A percentile compares a stretch with the other conserved stretches of the same genome.
Conservation (phyloP, 2,888 invertebrate species). For the Caenorhabditis angaria region DNA sequence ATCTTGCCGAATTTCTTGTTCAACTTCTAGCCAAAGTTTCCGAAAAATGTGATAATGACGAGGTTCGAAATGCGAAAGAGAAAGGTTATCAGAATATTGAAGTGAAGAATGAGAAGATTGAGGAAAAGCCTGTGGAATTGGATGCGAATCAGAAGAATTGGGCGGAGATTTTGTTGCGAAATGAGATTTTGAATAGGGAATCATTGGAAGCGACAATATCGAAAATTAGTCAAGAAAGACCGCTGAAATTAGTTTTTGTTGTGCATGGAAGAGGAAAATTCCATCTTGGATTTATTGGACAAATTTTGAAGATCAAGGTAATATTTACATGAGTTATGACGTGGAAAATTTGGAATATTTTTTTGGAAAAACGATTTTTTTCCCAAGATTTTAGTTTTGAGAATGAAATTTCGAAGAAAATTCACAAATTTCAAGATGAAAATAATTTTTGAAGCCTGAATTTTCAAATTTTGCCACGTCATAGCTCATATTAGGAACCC, state of each 20-base stretch:
- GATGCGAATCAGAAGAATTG: background rate
- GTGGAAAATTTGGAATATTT: background rate
- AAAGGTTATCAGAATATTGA: slow-evolving; percentile 43
- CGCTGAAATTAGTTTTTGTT: slow-evolving; percentile 45
- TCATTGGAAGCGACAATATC: slow-evolving; percentile 12
- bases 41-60: slow-evolving; percentile 46
- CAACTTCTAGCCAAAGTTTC: slow-evolving; percentile 57
- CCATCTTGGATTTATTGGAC: slow-evolving; percentile 55
- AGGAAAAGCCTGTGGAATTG: background rate
- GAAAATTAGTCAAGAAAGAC: slow-evolving; percentile 12
- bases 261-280: slow-evolving; percentile 55
- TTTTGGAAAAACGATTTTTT: background rate
- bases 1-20: slow-evolving; percentile 58
- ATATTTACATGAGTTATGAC: background rate
- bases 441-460: no score
- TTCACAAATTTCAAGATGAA: no score
- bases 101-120: no score
- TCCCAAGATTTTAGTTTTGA: background rate
- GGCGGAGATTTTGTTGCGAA: slow-evolving; percentile 7
- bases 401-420: no score
- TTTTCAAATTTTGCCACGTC: no score
- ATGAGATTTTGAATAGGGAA: slow-evolving; percentile 4
- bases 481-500: no score
- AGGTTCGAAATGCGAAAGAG: slow-evolving; percentile 41
- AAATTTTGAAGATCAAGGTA: slow-evolving; percentile 49